Base-by-base conservation (phyloP, 2,888 invertebrate species). In the Emmelina monodactyla region DNA sequence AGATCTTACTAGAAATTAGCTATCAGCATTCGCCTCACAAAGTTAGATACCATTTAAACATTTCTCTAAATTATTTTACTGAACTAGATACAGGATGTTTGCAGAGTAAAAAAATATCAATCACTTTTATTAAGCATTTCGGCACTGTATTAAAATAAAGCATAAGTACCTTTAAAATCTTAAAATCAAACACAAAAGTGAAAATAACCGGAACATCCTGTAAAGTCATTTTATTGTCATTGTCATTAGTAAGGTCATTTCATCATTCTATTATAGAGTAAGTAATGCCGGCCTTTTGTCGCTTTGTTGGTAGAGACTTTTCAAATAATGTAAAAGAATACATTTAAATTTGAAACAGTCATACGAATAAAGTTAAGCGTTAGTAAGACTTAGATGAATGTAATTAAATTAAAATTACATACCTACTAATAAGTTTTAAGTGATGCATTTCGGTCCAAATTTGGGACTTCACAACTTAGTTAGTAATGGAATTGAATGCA, bases 1-100 rank as follows among this genome's bases (percentile, higher is more conserved):
- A 72, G 70, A 72, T 66, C 67, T 68, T 73, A 70, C 58, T 78
- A 76, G 69, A 49, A 51, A 59, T 64, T 75, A 72, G 70, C 66
- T 56, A 48, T 43, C 25, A 7, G 62, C 59, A 62, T 59, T 65
- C 61, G 63, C 67, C 62, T 70, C 68, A 70, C 64, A 54, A 59
- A 47, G 51, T 53, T 69, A 68, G 63, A 54, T 49, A 39, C 36
- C 58, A 67, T 69, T 67, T 53, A 41, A 57, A 54, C 47, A 50
- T 53, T 53, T 53, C 43, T 55, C 58, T 58, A 61, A 62, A 57
- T 60, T 56, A 58, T 56, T 46, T 50, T 43, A 54, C 43, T 47
- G 53, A 47, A 50, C 40, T 43, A 42, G 45, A 41, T 65, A 70
- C 73, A 73, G 60, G 66, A 66, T 72, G 75, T 75, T 75, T 72